Evolutionary conservation across 1,140 invertebrate species (phyloP).

Genomic region (Bombus cullumanus): DNA sequence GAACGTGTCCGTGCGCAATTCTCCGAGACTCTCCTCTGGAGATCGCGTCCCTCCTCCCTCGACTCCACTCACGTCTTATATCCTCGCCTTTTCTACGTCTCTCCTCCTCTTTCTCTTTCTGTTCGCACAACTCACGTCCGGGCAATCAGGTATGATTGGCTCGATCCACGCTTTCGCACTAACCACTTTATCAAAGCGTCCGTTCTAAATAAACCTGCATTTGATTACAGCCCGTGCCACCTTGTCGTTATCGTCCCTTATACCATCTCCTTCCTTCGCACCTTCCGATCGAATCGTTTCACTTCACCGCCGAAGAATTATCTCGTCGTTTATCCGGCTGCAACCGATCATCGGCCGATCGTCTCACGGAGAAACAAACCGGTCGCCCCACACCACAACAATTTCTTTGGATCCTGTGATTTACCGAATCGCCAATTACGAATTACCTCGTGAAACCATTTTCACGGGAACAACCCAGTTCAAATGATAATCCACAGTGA

Average conservation of each 20-base stretch:
- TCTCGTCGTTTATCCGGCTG: constrained; percentile 50
- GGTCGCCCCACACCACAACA: background rate
- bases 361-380: background rate
- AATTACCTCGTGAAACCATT: background rate
- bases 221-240: constrained; percentile 74
- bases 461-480: too few relatives aligned
- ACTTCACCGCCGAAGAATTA: constrained; percentile 50
- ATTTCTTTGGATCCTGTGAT: background rate
- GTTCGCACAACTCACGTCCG: constrained; percentile 77
- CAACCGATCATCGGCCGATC: constrained; percentile 22
- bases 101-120: constrained; percentile 52
- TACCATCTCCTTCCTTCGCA: constrained; percentile 63
- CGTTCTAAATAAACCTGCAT: constrained; percentile 79
- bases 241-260: constrained; percentile 75
- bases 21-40: constrained; percentile 8
- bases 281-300: constrained; percentile 57
- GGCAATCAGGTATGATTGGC: constrained; percentile 81
- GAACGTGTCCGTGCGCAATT: constrained; percentile 36
- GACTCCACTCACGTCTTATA: background rate
- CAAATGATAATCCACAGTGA: too few relatives aligned
- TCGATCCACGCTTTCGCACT: constrained; percentile 80
- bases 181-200: constrained; percentile 80
- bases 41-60: background rate
- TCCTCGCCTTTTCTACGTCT: constrained; percentile 11
- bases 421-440: background rate